phyloP scores from a whole-genome alignment of 2,113 vertebrate genomes.

The Notiomystis cincta region DNA sequence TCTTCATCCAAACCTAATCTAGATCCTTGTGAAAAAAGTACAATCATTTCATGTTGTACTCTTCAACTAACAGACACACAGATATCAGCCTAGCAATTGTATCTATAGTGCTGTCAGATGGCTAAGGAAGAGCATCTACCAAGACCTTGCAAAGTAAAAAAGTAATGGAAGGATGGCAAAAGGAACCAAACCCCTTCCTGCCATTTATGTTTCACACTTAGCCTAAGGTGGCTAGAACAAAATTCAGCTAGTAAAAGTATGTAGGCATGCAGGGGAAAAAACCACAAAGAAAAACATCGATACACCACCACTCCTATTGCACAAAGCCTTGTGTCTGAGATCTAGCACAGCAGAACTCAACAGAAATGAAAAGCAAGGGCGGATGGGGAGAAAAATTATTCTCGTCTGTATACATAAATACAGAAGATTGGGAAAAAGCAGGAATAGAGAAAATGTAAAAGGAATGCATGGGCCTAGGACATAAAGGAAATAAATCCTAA shows the following conservation, averaged over 20 bases:
- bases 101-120: neutral
- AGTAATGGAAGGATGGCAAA: neutral
- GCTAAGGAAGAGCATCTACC: neutral
- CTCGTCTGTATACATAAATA: neutral
- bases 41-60: rapidly evolving
- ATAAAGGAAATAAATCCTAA: neutral
- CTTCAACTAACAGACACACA: neutral
- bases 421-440: neutral
- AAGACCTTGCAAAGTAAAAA: neutral
- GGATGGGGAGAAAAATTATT: neutral
- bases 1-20: neutral
- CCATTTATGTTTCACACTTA: neutral
- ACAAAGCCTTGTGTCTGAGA: neutral
- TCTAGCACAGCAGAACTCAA: neutral
- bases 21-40: neutral
- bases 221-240: neutral
- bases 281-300: neutral
- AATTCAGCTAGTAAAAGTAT: neutral
- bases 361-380: neutral
- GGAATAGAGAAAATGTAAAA: neutral
- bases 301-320: neutral
- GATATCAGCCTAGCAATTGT: neutral
- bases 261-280: neutral
- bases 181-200: neutral
- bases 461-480: neutral